Evolutionary conservation across 2,797 vertebrate genomes (phyloP).

Genomic region (Furcifer pardalis): DNA sequence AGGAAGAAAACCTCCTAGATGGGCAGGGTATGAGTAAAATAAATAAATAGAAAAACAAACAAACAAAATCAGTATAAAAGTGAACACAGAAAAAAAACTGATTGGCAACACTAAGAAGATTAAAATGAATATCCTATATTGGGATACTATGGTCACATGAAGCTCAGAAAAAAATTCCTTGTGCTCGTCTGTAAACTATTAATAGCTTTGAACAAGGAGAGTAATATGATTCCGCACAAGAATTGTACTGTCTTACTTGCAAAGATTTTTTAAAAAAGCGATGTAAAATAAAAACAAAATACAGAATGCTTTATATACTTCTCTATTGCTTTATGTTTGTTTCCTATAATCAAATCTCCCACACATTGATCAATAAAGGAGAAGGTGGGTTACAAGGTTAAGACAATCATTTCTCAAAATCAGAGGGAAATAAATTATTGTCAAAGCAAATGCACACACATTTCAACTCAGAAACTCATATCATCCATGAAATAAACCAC

Average conservation of each 20-base stretch:
- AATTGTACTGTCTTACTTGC: constrained; percentile 30
- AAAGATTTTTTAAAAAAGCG: constrained; percentile 9
- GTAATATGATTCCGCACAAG: constrained; percentile 37
- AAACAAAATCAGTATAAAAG: constrained; percentile 22
- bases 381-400: not conserved
- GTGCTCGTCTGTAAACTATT: constrained; percentile 29
- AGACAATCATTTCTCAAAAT: not conserved
- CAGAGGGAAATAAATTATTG: not conserved
- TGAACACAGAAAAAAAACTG: constrained; percentile 17
- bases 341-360: constrained; percentile 9
- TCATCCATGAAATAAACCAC: not conserved
- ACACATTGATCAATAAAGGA: not conserved
- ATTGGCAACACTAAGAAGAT: constrained; percentile 46
- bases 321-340: constrained; percentile 18
- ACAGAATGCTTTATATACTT: constrained; percentile 30
- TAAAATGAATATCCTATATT: constrained; percentile 41
- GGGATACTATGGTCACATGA: not conserved
- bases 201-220: constrained; percentile 17
- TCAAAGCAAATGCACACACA: not conserved
- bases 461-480: not conserved
- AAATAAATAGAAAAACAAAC: too few species aligned
- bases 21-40: too few species aligned
- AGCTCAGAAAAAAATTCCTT: constrained; percentile 29
- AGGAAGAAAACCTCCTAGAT: too few species aligned
- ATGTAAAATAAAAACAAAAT: constrained; percentile 21